Evolutionary conservation across 2,888 invertebrate genomes (phyloP), one percentile per base, ranked within the genome.

Genomic region (Campaea margaritaria): DNA sequence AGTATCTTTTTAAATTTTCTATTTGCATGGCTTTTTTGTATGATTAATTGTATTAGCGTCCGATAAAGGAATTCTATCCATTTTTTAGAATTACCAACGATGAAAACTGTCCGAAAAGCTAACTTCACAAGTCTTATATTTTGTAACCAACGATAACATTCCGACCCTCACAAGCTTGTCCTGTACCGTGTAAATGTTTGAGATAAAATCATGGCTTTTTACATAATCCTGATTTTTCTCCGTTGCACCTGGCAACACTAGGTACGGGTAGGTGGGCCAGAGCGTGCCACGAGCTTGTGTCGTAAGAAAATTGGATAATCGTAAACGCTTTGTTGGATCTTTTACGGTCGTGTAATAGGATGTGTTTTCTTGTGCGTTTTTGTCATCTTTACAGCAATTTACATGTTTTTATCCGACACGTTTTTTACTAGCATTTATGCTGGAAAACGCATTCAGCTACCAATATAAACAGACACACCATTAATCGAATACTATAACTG

Each of bases 261-360:
- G 45, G 52, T 47, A 50, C 50, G 34, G 14, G 39, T 41, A 44
- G 38, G 41, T 16, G 31, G 47, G 38, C 39, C 45, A 46, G 36
- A 48, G 42, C 47, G 34, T 43, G 39, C 42, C 12, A 42, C 46
- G 52, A 64, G 60, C 62, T 61, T 64, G 64, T 61, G 55, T 56
- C 43, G 60, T 55, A 63, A 65, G 67, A 65, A 70, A 69, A 71
- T 71, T 71, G 68, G 69, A 68, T 69, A 67, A 69, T 68, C 66
- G 65, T 63, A 61, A 68, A 61, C 64, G 64, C 62, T 65, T 65
- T 61, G 64, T 62, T 66, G 59, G 53, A 52, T 63, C 58, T 45
- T 41, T 49, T 59, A 46, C 55, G 51, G 46, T 55, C 38, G 42
- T 39, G 52, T 65, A 63, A 66, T 66, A 48, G 50, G 58, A 62